Conservation (phyloP, 2,888 invertebrate genomes). For the Plusia festucae region DNA sequence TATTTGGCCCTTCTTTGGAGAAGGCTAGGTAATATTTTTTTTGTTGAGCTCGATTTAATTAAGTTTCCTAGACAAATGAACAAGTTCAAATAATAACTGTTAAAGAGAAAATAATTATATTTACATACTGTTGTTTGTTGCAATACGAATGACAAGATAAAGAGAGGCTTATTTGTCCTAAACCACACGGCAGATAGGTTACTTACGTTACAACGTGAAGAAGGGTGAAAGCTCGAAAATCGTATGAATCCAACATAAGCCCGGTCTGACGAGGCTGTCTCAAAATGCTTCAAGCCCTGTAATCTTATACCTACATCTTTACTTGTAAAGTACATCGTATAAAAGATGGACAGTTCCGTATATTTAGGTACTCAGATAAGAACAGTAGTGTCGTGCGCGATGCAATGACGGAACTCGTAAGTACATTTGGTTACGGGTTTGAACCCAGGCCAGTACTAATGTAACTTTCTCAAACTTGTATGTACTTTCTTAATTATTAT, state of each 20-base stretch:
- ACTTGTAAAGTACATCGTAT: neutral
- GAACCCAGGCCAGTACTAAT: no score
- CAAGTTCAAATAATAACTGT: neutral
- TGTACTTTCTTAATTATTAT: no score
- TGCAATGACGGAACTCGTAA: no score
- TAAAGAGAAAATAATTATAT: neutral
- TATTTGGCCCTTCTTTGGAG: no score
- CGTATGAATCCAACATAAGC: neutral
- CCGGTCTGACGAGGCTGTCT: neutral
- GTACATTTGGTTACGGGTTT: no score
- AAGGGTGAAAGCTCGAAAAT: constrained; percentile 3
- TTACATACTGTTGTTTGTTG: neutral
- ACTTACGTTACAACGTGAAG: constrained; percentile 2
- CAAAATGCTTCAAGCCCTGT: neutral
- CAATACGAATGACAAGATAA: neutral
- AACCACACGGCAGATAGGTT: neutral
- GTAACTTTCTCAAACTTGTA: no score
- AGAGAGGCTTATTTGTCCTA: constrained; percentile 1
- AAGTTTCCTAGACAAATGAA: neutral
- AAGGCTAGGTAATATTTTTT: no score
- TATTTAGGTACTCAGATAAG: neutral
- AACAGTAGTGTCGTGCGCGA: no score
- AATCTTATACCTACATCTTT: neutral
- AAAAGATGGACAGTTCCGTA: neutral
- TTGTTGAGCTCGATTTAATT: no score